These are phyloP conservation scores for Drosophila merina DNA, from an alignment of 2,888 invertebrate species.

Conservation along the genomic window DNA sequence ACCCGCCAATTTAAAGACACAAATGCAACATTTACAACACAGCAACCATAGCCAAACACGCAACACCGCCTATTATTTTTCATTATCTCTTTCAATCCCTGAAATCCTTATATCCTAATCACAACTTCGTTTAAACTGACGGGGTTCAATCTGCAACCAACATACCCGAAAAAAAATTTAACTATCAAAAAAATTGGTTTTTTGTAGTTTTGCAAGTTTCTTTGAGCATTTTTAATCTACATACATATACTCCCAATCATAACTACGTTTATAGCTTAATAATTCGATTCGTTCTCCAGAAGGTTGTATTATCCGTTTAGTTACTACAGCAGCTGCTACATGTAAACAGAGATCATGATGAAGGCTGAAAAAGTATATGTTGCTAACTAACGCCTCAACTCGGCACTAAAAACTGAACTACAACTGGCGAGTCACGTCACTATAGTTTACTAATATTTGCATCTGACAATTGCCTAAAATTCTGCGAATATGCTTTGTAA, in stretches of 20 bases:
- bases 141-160: no score
- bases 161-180: no score
- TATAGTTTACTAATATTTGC: constrained; percentile 18
- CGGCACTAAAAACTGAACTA: constrained; percentile 33
- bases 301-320: constrained; percentile 84
- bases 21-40: no score
- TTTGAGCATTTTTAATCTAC: constrained; percentile 14
- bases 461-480: constrained; percentile 10
- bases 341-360: constrained; percentile 52
- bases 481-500: constrained; percentile 1
- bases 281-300: constrained; percentile 74
- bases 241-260: constrained; percentile 10
- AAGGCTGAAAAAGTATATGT: constrained; percentile 9
- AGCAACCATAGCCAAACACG: no score
- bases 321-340: constrained; percentile 83
- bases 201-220: constrained; percentile 31
- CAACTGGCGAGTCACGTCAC: constrained; percentile 22
- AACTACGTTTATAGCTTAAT: constrained; percentile 45
- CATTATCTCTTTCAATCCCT: no score
- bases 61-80: no score
- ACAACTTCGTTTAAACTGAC: no score
- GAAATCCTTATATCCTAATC: no score
- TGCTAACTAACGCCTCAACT: constrained; percentile 21
- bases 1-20: no score
- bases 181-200: background rate